A percentile compares a stretch with the other conserved stretches of the same genome.
Conservation (phyloP, 2,888 invertebrate genomes). For the Nematopogon swammerdamellus region DNA sequence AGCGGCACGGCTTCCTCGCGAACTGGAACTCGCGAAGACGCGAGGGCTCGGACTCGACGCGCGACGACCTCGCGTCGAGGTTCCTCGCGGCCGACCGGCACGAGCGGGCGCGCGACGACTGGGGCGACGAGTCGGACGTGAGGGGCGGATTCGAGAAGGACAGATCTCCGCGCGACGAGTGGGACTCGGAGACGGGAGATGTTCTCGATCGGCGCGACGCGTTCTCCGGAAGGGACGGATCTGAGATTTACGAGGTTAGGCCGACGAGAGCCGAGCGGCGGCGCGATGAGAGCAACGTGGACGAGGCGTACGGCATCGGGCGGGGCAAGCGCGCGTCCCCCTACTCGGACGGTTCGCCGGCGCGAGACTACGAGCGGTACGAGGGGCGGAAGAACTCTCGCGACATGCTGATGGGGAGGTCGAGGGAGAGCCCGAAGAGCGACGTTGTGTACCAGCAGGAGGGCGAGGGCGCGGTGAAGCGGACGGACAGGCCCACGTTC, state of each 20-base stretch:
- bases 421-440: slow-evolving; percentile 37
- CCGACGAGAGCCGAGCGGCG: slow-evolving; percentile 32
- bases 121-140: slow-evolving; percentile 42
- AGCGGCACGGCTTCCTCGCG: slow-evolving; percentile 49
- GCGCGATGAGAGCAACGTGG: slow-evolving; percentile 35
- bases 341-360: slow-evolving; percentile 26
- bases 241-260: slow-evolving; percentile 47
- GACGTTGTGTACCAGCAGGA: slow-evolving; percentile 34
- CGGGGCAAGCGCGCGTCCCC: slow-evolving; percentile 32
- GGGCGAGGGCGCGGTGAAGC: slow-evolving; percentile 28
- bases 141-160: slow-evolving; percentile 31
- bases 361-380: slow-evolving; percentile 32
- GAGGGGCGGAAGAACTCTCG: slow-evolving; percentile 49
- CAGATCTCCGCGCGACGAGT: slow-evolving; percentile 37
- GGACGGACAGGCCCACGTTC: slow-evolving; percentile 61
- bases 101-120: slow-evolving; percentile 32
- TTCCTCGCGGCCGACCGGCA: slow-evolving; percentile 41
- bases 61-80: slow-evolving; percentile 39
- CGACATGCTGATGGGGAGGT: slow-evolving; percentile 46
- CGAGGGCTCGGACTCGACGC: slow-evolving; percentile 35
- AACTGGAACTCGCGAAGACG: slow-evolving; percentile 48
- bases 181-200: slow-evolving; percentile 49
- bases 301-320: slow-evolving; percentile 24
- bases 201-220: slow-evolving; percentile 27
- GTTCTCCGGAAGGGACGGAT: slow-evolving; percentile 41